phyloP scores from a whole-genome alignment of 2,797 vertebrate genomes.

The Podarcis siculus region DNA sequence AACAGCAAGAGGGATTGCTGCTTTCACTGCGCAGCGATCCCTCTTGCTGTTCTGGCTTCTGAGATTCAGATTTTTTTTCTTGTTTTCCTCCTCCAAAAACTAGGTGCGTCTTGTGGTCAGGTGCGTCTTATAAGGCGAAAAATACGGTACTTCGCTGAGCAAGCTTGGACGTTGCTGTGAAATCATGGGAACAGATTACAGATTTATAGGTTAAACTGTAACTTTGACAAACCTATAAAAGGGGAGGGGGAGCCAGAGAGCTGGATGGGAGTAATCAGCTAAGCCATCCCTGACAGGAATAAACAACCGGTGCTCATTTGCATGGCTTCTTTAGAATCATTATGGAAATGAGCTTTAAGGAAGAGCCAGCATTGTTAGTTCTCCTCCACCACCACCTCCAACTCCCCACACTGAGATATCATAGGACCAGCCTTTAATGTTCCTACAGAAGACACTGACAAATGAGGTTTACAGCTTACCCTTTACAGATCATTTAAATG shows the following conservation, averaged over 20 bases:
- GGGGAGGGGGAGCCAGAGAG: conserved; percentile 18
- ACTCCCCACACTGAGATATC: fast-evolving
- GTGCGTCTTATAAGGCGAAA: too few relatives aligned
- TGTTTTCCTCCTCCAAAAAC: too few relatives aligned
- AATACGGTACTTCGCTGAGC: not conserved
- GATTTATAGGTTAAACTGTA: not conserved
- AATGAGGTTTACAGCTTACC: conserved; percentile 43
- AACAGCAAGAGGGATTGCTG: too few relatives aligned
- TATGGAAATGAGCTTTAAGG: not conserved
- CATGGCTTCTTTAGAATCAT: not conserved
- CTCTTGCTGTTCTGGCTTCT: too few relatives aligned
- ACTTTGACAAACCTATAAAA: conserved; percentile 41
- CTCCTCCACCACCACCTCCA: fast-evolving
- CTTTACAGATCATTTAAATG: conserved; percentile 65
- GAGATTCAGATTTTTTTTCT: too few relatives aligned
- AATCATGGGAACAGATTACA: not conserved
- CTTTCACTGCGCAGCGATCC: too few relatives aligned
- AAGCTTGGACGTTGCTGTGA: fast-evolving
- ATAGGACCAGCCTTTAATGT: conserved; percentile 15
- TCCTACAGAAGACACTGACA: conserved; percentile 25
- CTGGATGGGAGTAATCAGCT: conserved; percentile 45
- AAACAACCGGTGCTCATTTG: fast-evolving
- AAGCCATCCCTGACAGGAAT: not conserved
- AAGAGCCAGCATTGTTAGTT: fast-evolving
- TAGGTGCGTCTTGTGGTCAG: too few relatives aligned